These are phyloP conservation scores for Yasuhikotakia modesta DNA, from an alignment of 2,797 vertebrate species.

Conservation along the genomic window DNA sequence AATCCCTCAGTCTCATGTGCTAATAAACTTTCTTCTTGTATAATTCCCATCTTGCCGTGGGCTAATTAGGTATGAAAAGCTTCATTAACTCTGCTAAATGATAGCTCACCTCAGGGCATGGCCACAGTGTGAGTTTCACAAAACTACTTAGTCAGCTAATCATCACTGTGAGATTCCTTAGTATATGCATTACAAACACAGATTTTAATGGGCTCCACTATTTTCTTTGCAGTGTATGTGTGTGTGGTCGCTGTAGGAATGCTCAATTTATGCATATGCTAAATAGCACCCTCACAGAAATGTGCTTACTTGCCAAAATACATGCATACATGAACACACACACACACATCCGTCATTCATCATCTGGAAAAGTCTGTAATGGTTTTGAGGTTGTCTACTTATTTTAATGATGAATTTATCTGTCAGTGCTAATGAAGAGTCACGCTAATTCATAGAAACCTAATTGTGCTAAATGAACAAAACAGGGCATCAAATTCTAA, in stretches of 20 bases:
- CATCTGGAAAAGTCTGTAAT: constrained; percentile 6
- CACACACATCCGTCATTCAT: constrained; percentile 13
- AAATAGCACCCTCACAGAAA: constrained; percentile 4
- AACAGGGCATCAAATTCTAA: neutral
- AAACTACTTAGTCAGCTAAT: constrained; percentile 54
- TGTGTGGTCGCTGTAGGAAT: constrained; percentile 10
- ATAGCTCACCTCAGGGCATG: constrained; percentile 52
- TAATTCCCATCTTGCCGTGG: constrained; percentile 38
- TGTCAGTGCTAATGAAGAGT: constrained; percentile 14
- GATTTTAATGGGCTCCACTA: constrained; percentile 28
- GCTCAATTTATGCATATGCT: constrained; percentile 3
- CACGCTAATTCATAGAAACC: constrained; percentile 12
- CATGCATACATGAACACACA: neutral
- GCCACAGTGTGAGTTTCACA: constrained; percentile 39
- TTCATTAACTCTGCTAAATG: constrained; percentile 72
- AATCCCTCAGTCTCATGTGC: constrained; percentile 27
- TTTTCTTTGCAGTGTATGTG: constrained; percentile 21
- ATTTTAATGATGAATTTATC: constrained; percentile 23
- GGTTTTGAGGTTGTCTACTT: constrained; percentile 18
- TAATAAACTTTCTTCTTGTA: constrained; percentile 36
- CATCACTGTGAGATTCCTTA: constrained; percentile 39
- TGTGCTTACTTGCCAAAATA: constrained; percentile 23
- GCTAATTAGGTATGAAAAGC: constrained; percentile 67
- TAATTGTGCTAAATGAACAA: neutral
- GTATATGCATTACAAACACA: constrained; percentile 11